Percentiles rank a stretch among this genome's conserved stretches.
Evolutionary conservation across 2,797 vertebrate genomes (phyloP).

Genomic region (Pseudomugil tenellus): DNA sequence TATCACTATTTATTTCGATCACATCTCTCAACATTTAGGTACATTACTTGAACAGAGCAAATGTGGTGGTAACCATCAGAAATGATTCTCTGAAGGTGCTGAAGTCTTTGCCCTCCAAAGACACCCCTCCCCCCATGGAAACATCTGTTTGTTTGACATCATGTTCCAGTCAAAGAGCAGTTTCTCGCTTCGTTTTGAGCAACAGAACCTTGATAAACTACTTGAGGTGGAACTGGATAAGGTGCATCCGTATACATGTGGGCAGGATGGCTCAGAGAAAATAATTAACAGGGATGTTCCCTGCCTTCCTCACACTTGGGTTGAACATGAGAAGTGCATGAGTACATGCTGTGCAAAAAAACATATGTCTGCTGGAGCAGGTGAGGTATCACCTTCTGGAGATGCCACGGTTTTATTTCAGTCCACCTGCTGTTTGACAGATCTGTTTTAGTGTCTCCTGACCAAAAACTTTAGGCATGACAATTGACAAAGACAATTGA

Average conservation of each 20-base stretch:
- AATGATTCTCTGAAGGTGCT: no score
- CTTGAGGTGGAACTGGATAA: background rate
- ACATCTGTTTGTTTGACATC: background rate
- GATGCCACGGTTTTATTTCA: background rate
- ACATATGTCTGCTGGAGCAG: background rate
- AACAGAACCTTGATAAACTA: background rate
- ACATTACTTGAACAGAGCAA: no score
- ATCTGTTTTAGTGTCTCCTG: no score
- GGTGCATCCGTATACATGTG: background rate
- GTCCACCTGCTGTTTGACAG: background rate
- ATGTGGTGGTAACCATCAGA: no score
- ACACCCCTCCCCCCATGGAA: background rate
- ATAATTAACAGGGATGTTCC: slow-evolving; percentile 3
- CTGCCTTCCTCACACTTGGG: background rate
- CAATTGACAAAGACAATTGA: no score
- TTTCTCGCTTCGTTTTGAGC: slow-evolving; percentile 1
- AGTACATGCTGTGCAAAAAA: background rate
- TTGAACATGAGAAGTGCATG: background rate
- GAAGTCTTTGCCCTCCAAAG: background rate
- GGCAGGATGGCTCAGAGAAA: background rate
- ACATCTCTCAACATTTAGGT: no score
- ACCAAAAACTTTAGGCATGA: no score
- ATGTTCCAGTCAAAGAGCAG: slow-evolving; percentile 4
- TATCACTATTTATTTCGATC: no score
- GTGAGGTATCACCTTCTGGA: background rate